Conservation (phyloP, 2,888 invertebrate genomes). For the Drosophila emarginata region DNA sequence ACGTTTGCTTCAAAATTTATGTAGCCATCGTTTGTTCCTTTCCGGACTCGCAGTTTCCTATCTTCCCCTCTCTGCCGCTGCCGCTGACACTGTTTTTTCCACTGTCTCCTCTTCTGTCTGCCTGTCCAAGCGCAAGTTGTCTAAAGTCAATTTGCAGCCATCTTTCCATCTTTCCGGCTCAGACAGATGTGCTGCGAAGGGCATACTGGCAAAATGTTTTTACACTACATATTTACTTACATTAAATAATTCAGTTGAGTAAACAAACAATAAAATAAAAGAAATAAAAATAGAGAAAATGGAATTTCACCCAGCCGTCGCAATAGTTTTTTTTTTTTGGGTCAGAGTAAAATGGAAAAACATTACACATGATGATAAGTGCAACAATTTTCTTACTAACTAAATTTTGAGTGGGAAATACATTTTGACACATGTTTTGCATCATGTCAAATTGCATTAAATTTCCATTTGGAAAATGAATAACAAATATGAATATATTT, state of each 20-base stretch:
- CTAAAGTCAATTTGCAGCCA: constrained; percentile 66
- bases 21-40: constrained; percentile 26
- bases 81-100: constrained; percentile 9
- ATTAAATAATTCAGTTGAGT: constrained; percentile 48
- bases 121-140: constrained; percentile 26
- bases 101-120: background rate
- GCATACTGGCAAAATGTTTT: constrained; percentile 43
- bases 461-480: constrained; percentile 43
- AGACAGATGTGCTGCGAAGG: constrained; percentile 12
- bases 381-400: constrained; percentile 44
- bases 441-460: constrained; percentile 44
- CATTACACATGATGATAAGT: constrained; percentile 30
- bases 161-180: constrained; percentile 36
- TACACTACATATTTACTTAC: constrained; percentile 39
- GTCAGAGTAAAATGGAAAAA: constrained; percentile 10
- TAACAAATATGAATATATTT: constrained; percentile 22
- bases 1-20: constrained; percentile 53
- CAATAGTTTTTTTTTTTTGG: too few species aligned
- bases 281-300: constrained; percentile 14
- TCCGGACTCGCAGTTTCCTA: constrained; percentile 4
- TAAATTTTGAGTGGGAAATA: constrained; percentile 25
- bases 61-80: background rate
- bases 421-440: constrained; percentile 45
- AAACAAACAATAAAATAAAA: background rate
- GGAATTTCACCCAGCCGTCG: background rate